phyloP scores from a whole-genome alignment of 2,888 invertebrate genomes.

The Microplitis deprimator region DNA sequence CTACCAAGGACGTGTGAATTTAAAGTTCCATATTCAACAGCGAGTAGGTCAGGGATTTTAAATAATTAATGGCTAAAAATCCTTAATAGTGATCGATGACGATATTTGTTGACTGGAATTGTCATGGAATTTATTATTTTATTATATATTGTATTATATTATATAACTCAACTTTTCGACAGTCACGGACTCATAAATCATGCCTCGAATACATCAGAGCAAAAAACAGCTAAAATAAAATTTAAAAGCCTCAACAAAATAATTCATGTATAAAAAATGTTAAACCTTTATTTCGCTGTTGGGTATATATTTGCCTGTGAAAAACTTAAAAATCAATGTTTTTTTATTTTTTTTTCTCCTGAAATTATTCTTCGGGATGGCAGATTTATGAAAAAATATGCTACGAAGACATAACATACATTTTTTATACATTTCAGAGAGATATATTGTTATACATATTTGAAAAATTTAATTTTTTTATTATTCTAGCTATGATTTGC shows the following conservation, averaged over 20 bases:
- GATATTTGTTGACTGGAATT: background rate
- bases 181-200: background rate
- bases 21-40: slow-evolving; percentile 43
- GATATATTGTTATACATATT: too few species aligned
- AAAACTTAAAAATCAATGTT: too few species aligned
- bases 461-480: too few species aligned
- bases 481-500: too few species aligned
- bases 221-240: background rate
- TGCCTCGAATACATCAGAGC: background rate
- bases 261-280: too few species aligned
- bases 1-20: slow-evolving; percentile 52
- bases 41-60: slow-evolving; percentile 54
- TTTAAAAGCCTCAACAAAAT: background rate
- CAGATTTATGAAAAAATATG: too few species aligned
- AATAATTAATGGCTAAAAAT: background rate
- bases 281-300: too few species aligned
- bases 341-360: too few species aligned
- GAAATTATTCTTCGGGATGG: too few species aligned
- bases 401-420: too few species aligned
- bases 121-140: background rate
- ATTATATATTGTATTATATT: background rate
- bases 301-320: too few species aligned
- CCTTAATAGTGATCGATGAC: background rate
- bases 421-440: too few species aligned
- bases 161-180: slow-evolving; percentile 1